A percentile compares a stretch with the other conserved stretches of the same genome.
phyloP scores from a whole-genome alignment of 2,113 vertebrate genomes.

The Numenius arquata region DNA sequence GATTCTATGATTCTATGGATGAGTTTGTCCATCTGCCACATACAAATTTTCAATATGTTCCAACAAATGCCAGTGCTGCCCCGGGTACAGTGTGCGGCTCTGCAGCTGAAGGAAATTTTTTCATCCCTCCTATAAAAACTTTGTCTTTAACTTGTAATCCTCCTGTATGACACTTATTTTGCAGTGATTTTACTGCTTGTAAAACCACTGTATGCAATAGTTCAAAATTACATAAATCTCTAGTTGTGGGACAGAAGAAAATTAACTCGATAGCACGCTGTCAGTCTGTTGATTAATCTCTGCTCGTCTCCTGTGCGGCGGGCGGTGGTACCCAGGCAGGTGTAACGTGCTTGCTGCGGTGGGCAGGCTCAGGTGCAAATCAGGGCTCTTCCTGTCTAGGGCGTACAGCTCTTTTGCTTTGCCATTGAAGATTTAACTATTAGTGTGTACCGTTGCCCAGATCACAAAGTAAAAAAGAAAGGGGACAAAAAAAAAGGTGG shows the following conservation, averaged over 20 bases:
- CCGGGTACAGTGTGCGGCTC: background rate
- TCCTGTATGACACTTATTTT: background rate
- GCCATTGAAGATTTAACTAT: background rate
- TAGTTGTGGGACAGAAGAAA: background rate
- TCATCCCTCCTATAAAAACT: background rate
- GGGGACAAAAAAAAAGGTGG: rapidly evolving
- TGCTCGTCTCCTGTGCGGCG: rapidly evolving
- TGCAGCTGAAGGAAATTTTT: background rate
- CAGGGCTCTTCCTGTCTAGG: rapidly evolving
- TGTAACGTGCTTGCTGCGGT: rapidly evolving
- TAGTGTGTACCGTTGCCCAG: background rate
- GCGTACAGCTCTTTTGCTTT: background rate
- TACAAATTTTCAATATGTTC: conserved; percentile 26
- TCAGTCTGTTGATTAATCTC: background rate
- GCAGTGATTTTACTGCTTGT: background rate
- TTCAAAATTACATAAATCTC: background rate
- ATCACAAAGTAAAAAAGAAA: background rate
- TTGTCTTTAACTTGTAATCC: background rate
- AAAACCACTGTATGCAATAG: background rate
- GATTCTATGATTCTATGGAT: too few relatives aligned
- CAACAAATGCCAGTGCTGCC: conserved; percentile 1
- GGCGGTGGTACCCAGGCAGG: background rate
- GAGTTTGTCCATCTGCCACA: conserved; percentile 15
- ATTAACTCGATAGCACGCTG: rapidly evolving
- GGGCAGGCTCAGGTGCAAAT: background rate